phyloP scores from a whole-genome alignment of 2,888 invertebrate genomes.

The Mycalesis mineus region DNA sequence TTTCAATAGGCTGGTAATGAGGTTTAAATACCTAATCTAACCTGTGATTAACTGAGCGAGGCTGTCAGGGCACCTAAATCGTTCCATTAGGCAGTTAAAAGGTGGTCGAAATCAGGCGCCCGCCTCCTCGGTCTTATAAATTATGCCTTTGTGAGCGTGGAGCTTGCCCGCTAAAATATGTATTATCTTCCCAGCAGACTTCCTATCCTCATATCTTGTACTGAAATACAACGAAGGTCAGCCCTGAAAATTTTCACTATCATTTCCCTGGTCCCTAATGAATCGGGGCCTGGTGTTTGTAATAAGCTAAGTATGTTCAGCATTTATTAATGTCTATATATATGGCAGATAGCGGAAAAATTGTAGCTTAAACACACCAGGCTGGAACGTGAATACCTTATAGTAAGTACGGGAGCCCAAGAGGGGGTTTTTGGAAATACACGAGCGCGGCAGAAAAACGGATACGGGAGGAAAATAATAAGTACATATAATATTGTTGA shows the following conservation, averaged over 20 bases:
- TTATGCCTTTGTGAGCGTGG: conserved; percentile 74
- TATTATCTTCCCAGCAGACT: conserved; percentile 68
- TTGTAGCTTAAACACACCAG: too few species aligned
- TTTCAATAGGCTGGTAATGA: too few species aligned
- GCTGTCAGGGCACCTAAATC: conserved; percentile 60
- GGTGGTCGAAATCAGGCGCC: conserved; percentile 74
- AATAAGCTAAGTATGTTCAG: background rate
- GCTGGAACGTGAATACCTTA: too few species aligned
- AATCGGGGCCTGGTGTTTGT: conserved; percentile 25
- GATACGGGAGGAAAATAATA: too few species aligned
- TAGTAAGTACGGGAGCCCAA: too few species aligned
- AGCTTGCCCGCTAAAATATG: conserved; percentile 75
- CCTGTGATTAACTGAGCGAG: conserved; percentile 37
- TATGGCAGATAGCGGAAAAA: too few species aligned
- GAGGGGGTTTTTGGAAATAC: too few species aligned
- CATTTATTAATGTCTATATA: too few species aligned
- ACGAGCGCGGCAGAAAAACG: too few species aligned
- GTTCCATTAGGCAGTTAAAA: conserved; percentile 77
- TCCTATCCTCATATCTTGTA: conserved; percentile 52
- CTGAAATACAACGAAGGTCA: conserved; percentile 43
- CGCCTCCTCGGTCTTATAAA: conserved; percentile 75
- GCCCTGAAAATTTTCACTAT: conserved; percentile 56
- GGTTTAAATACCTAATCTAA: too few species aligned
- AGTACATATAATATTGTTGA: too few species aligned
- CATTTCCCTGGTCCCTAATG: background rate